Evolutionary conservation across 2,888 invertebrate species (phyloP), one percentile per base, ranked within the genome.

Genomic region (Chaitophorus viminalis): DNA sequence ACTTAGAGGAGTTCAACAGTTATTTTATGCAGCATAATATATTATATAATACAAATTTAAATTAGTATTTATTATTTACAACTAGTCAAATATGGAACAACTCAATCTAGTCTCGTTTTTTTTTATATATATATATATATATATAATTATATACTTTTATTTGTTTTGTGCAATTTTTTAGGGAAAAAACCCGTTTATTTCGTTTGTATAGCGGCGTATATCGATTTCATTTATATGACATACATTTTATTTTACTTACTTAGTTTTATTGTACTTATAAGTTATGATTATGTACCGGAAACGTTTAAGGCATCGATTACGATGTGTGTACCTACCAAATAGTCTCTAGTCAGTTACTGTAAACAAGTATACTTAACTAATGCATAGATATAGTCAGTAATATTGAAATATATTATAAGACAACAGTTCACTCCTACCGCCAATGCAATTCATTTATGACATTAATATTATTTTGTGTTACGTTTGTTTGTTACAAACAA

Each of bases 71-170:
- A 31, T 60, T 60, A 60, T 60, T 60, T 60, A 60, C 25, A n/a
- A 60, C 85, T 85, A 85, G 85, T 85, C 85, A 85, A 85, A 85
- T 78, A n/a, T 85, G 52, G 75, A 85, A 85, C 70, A 68, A 85
- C 33, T 4, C 54, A 52, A 74, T 79, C 87, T 87, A 87, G 87
- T 87, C 87, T 25, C 39, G 52, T n/a, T 74, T 65, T 84, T 39
- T n/a, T 75, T 74, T 74, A 75, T 83, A 54, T 17, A 60, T 75
- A 3, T 46, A n/a, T n/a, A n/a, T n/a, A n/a, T 39, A 9, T 39
- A 39, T 39, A 8, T 39, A 54, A 54, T 54, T 54, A 18, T 18
- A 4, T 54, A 39, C 11, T 76, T 82, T 31, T 33, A 52, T 74
- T 31, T 33, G 70, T 74, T 82, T 46, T 54, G 74, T 81, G 79